Conservation (phyloP, 2,888 invertebrate species). For the Machimus rusticus region DNA sequence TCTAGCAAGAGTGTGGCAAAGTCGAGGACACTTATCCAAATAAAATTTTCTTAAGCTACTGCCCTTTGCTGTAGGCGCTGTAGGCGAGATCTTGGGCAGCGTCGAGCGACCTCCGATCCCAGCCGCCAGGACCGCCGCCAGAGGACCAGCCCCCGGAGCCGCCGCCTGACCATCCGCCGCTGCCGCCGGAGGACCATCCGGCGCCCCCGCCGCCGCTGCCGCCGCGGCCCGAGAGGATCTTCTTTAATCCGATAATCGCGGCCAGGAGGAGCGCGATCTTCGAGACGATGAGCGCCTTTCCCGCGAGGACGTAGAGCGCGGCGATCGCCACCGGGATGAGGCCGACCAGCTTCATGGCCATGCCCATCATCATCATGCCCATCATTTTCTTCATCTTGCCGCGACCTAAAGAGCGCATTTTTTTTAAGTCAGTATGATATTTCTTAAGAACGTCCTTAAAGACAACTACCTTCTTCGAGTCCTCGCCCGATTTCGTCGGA, state of each 20-base stretch:
- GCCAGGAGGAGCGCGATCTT: constrained; percentile 82
- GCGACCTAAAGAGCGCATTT: constrained; percentile 66
- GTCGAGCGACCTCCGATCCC: constrained; percentile 74
- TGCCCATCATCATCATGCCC: constrained; percentile 90
- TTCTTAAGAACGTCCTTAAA: constrained; percentile 44
- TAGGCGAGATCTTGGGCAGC: constrained; percentile 75
- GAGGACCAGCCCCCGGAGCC: constrained; percentile 70
- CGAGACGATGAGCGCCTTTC: constrained; percentile 83
- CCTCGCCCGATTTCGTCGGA: constrained; percentile 74
- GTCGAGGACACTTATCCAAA: background rate
- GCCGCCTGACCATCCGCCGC: constrained; percentile 62
- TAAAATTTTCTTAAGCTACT: constrained; percentile 54
- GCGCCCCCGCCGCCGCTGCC: constrained; percentile 63
- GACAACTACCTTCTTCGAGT: constrained; percentile 74
- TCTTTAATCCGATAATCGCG: constrained; percentile 83
- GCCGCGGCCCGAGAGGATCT: constrained; percentile 74
- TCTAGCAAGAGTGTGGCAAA: background rate
- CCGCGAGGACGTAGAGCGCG: constrained; percentile 80
- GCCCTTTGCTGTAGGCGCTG: constrained; percentile 67
- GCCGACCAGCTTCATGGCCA: constrained; percentile 83
- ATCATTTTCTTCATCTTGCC: constrained; percentile 92
- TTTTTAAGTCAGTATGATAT: constrained; percentile 26
- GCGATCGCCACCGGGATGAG: constrained; percentile 82
- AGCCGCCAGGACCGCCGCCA: constrained; percentile 70
- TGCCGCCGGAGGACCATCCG: constrained; percentile 61